These are phyloP conservation scores for Drosophila hamatofila DNA, from an alignment of 2,888 invertebrate genomes.

Conservation along the genomic window DNA sequence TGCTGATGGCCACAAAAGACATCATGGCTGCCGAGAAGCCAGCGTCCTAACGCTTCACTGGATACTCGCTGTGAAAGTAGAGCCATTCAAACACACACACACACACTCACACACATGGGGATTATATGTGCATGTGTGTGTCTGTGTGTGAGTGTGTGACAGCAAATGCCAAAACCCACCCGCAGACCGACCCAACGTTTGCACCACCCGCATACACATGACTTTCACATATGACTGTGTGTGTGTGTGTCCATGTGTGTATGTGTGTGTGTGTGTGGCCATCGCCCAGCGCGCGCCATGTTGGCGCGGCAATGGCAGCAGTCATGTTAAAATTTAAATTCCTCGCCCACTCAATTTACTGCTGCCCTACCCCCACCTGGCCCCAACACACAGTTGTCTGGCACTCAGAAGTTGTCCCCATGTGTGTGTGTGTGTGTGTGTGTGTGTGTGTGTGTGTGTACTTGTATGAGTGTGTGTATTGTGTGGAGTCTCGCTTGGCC, in stretches of 20 bases:
- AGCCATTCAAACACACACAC: constrained; percentile 63
- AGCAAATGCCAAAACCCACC: constrained; percentile 81
- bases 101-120: constrained; percentile 46
- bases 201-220: constrained; percentile 45
- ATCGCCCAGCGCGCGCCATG: constrained; percentile 64
- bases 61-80: constrained; percentile 65
- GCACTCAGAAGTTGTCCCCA: constrained; percentile 71
- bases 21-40: constrained; percentile 81
- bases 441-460: constrained; percentile 32
- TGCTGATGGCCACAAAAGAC: constrained; percentile 82
- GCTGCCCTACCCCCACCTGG: constrained; percentile 6
- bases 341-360: constrained; percentile 84
- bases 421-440: constrained; percentile 30
- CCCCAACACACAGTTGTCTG: constrained; percentile 58
- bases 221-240: constrained; percentile 26
- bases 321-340: constrained; percentile 84
- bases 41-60: constrained; percentile 77
- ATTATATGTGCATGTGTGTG: constrained; percentile 31
- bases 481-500: constrained; percentile 58
- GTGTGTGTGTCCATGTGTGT: constrained; percentile 19
- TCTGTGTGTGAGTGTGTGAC: constrained; percentile 55
- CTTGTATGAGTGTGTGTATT: constrained; percentile 46
- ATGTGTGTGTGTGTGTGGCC: constrained; percentile 49
- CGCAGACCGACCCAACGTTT: constrained; percentile 46
- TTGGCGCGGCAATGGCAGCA: constrained; percentile 75